Conservation (phyloP, 2,888 invertebrate species). For the Drosophila leonis region DNA sequence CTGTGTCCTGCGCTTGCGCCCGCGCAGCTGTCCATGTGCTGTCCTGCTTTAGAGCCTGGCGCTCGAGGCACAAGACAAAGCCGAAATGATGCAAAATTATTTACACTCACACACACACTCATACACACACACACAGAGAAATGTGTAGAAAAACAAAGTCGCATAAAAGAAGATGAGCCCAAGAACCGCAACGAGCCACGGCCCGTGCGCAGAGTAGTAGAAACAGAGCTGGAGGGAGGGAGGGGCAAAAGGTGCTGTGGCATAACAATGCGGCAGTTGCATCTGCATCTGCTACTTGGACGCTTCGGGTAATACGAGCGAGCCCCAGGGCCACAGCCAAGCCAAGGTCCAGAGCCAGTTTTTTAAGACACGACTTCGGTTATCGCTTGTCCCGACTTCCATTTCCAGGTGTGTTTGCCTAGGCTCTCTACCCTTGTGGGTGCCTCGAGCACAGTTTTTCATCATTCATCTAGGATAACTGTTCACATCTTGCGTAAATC, state of each 20-base stretch:
- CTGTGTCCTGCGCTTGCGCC: slow-evolving; percentile 31
- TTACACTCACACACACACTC: slow-evolving; percentile 46
- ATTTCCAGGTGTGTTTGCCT: slow-evolving; percentile 68
- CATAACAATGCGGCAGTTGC: slow-evolving; percentile 60
- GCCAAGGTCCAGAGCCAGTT: slow-evolving; percentile 17
- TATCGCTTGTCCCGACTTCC: slow-evolving; percentile 19
- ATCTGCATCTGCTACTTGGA: slow-evolving; percentile 46
- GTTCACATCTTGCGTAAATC: slow-evolving; percentile 45
- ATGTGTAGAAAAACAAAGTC: slow-evolving; percentile 38
- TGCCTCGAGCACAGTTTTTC: slow-evolving; percentile 30
- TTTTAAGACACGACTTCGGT: slow-evolving; percentile 3
- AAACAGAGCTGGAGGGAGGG: not conserved
- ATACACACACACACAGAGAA: slow-evolving; percentile 25
- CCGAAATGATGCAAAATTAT: slow-evolving; percentile 73
- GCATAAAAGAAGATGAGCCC: slow-evolving; percentile 24
- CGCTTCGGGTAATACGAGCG: slow-evolving; percentile 51
- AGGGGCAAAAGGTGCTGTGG: slow-evolving; percentile 23
- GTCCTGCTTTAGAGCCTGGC: slow-evolving; percentile 37
- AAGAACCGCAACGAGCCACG: slow-evolving; percentile 17
- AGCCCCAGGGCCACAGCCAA: slow-evolving; percentile 11
- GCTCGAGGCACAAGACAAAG: slow-evolving; percentile 56
- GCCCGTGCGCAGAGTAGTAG: slow-evolving; percentile 27
- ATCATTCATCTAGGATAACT: slow-evolving; percentile 39
- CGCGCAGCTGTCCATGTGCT: slow-evolving; percentile 52
- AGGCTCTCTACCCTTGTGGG: slow-evolving; percentile 52